Evolutionary conservation across 2,113 vertebrate species (phyloP).

Genomic region (Actenoides lindsayi): DNA sequence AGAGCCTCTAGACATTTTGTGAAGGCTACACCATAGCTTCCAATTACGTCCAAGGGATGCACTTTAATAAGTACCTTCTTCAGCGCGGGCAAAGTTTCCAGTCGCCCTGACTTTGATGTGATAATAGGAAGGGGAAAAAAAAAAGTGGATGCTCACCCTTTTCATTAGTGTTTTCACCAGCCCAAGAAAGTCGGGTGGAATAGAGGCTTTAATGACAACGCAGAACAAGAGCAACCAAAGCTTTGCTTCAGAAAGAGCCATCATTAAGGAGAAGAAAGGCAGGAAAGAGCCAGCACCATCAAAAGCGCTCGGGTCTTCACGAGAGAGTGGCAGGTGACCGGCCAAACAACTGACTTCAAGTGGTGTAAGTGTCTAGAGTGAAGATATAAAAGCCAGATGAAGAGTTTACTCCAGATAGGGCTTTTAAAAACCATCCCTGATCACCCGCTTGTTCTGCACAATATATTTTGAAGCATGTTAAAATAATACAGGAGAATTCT

Average conservation of each 20-base stretch:
- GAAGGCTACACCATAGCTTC: not conserved
- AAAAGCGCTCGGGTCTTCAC: not conserved
- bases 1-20: not conserved
- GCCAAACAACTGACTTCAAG: not conserved
- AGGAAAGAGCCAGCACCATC: not conserved
- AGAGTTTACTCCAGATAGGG: not conserved
- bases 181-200: not conserved
- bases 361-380: not conserved
- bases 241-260: not conserved
- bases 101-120: slow-evolving; percentile 39
- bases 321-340: not conserved
- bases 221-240: slow-evolving; percentile 16
- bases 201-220: not conserved
- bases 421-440: too few species aligned
- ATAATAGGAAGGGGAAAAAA: not conserved
- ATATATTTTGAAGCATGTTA: not conserved
- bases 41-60: not conserved
- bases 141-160: not conserved
- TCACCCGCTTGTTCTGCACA: too few species aligned
- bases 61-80: slow-evolving; percentile 24
- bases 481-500: not conserved
- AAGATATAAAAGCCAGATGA: not conserved
- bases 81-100: not conserved
- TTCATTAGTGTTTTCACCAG: not conserved
- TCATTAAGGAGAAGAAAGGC: slow-evolving; percentile 33